A percentile compares a stretch with the other conserved stretches of the same genome.
Evolutionary conservation across 2,113 vertebrate species (phyloP).

Genomic region (Macquaria australasica): DNA sequence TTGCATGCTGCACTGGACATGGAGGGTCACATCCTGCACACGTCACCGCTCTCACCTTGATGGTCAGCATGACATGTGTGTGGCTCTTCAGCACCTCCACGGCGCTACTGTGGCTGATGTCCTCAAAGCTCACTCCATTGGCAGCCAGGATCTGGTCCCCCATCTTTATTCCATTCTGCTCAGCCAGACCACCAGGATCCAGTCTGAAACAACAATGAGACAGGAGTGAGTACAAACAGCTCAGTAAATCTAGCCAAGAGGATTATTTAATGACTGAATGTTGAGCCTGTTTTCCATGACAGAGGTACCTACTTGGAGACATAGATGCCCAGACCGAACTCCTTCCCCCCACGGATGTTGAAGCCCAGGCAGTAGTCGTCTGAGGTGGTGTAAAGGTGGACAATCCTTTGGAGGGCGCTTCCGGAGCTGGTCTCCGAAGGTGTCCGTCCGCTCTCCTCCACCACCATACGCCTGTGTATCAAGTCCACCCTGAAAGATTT

Average conservation of each 20-base stretch:
- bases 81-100: conserved; percentile 97
- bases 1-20: not conserved
- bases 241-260: not conserved
- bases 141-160: conserved; percentile 96
- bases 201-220: conserved; percentile 81
- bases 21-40: not conserved
- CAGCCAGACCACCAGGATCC: conserved; percentile 92
- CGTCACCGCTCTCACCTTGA: conserved; percentile 72
- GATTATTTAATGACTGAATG: not conserved
- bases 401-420: conserved; percentile 85
- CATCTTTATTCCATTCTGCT: conserved; percentile 95
- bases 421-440: conserved; percentile 87
- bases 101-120: conserved; percentile 96
- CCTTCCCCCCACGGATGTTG: conserved; percentile 94
- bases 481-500: conserved; percentile 89
- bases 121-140: conserved; percentile 93
- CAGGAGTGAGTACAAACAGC: not conserved
- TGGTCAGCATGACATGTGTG: conserved; percentile 88
- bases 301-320: conserved; percentile 90
- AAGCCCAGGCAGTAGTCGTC: conserved; percentile 96
- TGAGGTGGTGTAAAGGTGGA: conserved; percentile 95
- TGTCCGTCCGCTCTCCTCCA: conserved; percentile 88
- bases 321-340: conserved; percentile 96
- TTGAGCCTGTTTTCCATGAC: not conserved
- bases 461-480: conserved; percentile 90